Evolutionary conservation across 2,888 invertebrate genomes (phyloP), one percentile per base, ranked within the genome.

Genomic region (Pegoplata infirma): DNA sequence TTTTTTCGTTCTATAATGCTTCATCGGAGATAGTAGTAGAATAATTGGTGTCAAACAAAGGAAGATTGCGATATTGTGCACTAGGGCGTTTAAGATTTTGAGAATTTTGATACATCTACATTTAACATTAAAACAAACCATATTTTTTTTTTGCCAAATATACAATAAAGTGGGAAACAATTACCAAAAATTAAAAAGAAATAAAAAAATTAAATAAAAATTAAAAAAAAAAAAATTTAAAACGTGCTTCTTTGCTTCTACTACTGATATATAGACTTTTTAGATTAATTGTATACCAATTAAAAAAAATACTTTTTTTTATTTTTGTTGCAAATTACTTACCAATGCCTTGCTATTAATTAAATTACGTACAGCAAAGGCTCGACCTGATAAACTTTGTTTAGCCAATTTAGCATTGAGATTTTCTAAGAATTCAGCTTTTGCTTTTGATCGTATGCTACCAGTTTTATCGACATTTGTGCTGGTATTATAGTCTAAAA

Each of bases 331-430:
- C 36, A 14, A 56, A 47, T 53, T 76, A 88, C 88, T 90, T 90
- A 93, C 93, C 91, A 94, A 93, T 69, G 94, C 92, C 85, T 92
- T 94, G 84, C 92, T 93, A 88, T 93, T 94, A 85, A 95, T 94
- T 86, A 94, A 91, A 83, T 94, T 94, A 59, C 95, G 90, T 64
- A 95, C 94, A 80, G 92, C 91, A 84, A 90, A 91, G 64, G 94
- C 94, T 82, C 93, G 91, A 85, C 91, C 91, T 44, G 92, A 89
- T 82, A 91, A 91, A 82, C 90, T 89, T 86, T 93, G 92, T 83
- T 93, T 92, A 58, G 93, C 92, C 84, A 96, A 90, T 84, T 95
- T 96, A 12, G 95, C 95, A 84, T 96, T 96, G 80, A 96, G 89
- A 85, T 95, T 95, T 90, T 95, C 95, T 63, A 96, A 90, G 89